Conservation (phyloP, 2,113 vertebrate species). For the Salvelinus fontinalis region DNA sequence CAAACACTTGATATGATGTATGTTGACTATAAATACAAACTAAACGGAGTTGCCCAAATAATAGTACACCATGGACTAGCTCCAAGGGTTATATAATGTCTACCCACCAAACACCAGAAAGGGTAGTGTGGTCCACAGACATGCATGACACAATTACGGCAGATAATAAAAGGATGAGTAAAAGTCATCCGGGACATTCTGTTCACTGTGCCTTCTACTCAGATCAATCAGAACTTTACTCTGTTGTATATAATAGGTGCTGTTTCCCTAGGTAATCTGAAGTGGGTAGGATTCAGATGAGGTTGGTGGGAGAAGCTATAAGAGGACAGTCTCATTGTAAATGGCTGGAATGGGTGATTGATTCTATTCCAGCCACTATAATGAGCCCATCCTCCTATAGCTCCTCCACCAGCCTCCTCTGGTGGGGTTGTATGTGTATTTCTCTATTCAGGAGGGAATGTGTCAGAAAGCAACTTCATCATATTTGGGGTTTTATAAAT, state of each 20-base stretch:
- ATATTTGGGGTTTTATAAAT: no score
- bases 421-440: no score
- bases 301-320: no score
- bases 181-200: slow-evolving; percentile 53
- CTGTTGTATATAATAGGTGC: slow-evolving; percentile 53
- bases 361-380: no score
- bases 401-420: no score
- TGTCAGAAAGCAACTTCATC: no score
- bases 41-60: background rate
- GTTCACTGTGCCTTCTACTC: slow-evolving; percentile 61
- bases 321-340: no score
- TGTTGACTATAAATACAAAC: slow-evolving; percentile 1
- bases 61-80: no score
- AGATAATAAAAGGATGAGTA: slow-evolving; percentile 50
- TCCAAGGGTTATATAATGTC: background rate
- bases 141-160: no score
- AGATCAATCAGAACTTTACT: slow-evolving; percentile 51
- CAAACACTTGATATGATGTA: slow-evolving; percentile 27
- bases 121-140: background rate
- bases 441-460: no score
- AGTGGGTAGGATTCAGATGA: background rate
- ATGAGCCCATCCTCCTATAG: no score
- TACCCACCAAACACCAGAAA: background rate
- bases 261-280: slow-evolving; percentile 53
- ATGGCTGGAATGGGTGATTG: no score